phyloP scores from a whole-genome alignment of 1,140 invertebrate genomes.

The Potamilus streckersoni region DNA sequence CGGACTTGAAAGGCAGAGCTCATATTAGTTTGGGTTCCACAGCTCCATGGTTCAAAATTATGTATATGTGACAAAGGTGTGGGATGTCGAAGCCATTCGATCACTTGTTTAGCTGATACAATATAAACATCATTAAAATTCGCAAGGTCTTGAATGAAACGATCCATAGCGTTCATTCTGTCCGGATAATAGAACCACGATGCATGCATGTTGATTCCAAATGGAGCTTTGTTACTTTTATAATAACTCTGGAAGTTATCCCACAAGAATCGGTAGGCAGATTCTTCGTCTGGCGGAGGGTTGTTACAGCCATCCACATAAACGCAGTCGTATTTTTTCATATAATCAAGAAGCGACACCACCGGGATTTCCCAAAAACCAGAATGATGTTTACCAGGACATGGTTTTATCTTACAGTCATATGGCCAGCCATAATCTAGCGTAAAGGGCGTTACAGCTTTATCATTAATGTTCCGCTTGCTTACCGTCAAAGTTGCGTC shows the following conservation, averaged over 20 bases:
- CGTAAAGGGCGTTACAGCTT: conserved; percentile 47
- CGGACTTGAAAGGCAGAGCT: too few species aligned
- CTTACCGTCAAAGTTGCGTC: conserved; percentile 51
- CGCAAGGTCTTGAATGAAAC: conserved; percentile 46
- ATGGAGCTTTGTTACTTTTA: conserved; percentile 45
- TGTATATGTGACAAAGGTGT: conserved; percentile 35
- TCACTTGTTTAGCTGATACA: conserved; percentile 48
- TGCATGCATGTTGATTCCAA: conserved; percentile 52
- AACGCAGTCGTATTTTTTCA: conserved; percentile 44
- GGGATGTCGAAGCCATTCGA: conserved; percentile 53
- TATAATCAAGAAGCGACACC: conserved; percentile 43
- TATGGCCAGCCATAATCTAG: conserved; percentile 49
- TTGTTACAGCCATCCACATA: conserved; percentile 46
- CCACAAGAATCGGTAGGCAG: conserved; percentile 45
- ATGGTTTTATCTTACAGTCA: conserved; percentile 51
- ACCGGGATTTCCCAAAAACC: conserved; percentile 58
- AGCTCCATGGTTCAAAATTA: conserved; percentile 46
- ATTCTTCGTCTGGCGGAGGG: conserved; percentile 37
- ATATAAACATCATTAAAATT: conserved; percentile 52
- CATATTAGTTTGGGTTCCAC: conserved; percentile 13
- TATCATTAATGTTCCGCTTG: conserved; percentile 22
- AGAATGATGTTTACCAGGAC: conserved; percentile 40
- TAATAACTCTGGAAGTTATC: conserved; percentile 54
- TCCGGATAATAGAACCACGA: conserved; percentile 50
- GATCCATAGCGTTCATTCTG: conserved; percentile 45